These are phyloP conservation scores for Drepana falcataria DNA, from an alignment of 2,888 invertebrate species.

Conservation along the genomic window DNA sequence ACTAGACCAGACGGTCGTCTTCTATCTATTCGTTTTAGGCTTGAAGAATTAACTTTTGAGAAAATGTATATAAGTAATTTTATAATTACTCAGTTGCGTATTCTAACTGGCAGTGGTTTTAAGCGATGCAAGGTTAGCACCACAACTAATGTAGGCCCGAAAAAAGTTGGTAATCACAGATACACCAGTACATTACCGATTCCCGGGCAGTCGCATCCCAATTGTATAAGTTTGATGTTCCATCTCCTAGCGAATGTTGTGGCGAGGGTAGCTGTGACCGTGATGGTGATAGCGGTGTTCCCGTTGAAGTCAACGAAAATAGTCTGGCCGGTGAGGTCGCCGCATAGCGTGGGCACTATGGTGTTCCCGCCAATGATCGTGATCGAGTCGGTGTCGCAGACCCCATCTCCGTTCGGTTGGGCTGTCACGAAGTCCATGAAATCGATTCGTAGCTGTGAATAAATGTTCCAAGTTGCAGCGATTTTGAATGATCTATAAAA, in stretches of 20 bases:
- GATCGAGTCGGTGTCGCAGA: constrained; percentile 84
- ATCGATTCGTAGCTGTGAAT: constrained; percentile 84
- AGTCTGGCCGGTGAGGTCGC: constrained; percentile 89
- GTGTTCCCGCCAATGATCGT: constrained; percentile 84
- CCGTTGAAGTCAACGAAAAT: constrained; percentile 87
- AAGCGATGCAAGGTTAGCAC: no score
- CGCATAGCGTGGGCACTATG: constrained; percentile 84
- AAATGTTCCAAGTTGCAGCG: neutral
- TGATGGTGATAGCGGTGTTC: constrained; percentile 82
- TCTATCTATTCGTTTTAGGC: no score
- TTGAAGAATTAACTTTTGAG: no score
- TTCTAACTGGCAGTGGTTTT: no score
- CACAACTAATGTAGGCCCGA: no score
- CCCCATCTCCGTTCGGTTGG: constrained; percentile 86
- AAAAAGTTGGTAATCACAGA: no score
- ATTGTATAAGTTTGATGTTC: constrained; percentile 86
- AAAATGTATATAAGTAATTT: no score
- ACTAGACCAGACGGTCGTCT: no score
- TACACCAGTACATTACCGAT: constrained; percentile 64
- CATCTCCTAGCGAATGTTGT: constrained; percentile 83
- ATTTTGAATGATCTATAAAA: neutral
- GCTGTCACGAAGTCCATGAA: constrained; percentile 85
- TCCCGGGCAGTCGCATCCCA: constrained; percentile 84
- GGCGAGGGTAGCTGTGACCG: constrained; percentile 80
- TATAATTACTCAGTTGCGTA: no score